Evolutionary conservation across 2,797 vertebrate genomes (phyloP).

Genomic region (Pelodytes ibericus): DNA sequence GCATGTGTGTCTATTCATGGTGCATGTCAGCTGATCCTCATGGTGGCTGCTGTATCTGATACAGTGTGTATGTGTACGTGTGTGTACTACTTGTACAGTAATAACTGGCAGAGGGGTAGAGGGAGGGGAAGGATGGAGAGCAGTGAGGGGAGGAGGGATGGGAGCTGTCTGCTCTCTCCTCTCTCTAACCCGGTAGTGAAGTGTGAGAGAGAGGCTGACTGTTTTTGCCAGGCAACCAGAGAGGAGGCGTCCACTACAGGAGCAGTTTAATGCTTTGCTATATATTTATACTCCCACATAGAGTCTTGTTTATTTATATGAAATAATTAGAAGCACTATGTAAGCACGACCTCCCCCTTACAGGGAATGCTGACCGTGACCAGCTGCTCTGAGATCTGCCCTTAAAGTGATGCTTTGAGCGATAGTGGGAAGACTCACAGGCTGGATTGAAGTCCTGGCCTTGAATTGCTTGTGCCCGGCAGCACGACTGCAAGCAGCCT

Average conservation of each 20-base stretch:
- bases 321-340: background rate
- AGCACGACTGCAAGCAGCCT: background rate
- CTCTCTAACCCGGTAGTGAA: slow-evolving; percentile 78
- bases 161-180: slow-evolving; percentile 55
- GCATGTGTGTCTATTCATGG: slow-evolving; percentile 45
- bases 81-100: slow-evolving; percentile 71
- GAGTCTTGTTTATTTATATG: background rate
- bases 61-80: slow-evolving; percentile 55
- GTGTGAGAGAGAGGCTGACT: slow-evolving; percentile 70
- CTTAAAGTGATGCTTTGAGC: background rate
- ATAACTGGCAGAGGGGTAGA: slow-evolving; percentile 61
- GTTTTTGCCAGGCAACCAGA: slow-evolving; percentile 63
- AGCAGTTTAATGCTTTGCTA: background rate
- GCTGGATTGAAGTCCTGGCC: background rate
- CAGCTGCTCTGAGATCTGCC: background rate
- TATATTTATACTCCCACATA: background rate
- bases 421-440: background rate
- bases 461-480: background rate
- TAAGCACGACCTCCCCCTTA: background rate
- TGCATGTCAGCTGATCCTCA: slow-evolving; percentile 69
- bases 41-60: slow-evolving; percentile 69
- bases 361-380: background rate
- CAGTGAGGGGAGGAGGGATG: slow-evolving; percentile 62
- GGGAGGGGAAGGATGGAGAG: slow-evolving; percentile 55
- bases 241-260: slow-evolving; percentile 56